phyloP scores from a whole-genome alignment of 2,113 vertebrate species.

The Pardalotus punctatus region DNA sequence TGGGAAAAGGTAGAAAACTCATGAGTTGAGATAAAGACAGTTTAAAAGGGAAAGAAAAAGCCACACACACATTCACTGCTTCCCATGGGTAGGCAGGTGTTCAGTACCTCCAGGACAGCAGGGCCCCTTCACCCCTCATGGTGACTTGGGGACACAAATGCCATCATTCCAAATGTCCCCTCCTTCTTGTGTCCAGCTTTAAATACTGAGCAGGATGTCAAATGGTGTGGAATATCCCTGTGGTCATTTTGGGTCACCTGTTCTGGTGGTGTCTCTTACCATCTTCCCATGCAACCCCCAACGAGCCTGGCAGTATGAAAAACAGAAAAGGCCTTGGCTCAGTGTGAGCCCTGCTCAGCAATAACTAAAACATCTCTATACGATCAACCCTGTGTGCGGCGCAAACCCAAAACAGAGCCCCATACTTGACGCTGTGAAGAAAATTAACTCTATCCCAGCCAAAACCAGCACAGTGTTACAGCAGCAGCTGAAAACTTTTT shows the following conservation, averaged over 20 bases:
- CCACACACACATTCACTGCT: neutral
- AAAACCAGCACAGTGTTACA: neutral
- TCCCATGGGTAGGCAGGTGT: neutral
- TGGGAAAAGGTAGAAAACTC: neutral
- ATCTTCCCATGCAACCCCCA: no score
- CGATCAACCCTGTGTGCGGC: neutral
- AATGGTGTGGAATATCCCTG: neutral
- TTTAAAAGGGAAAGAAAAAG: neutral
- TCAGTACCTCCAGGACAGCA: neutral
- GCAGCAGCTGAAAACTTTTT: neutral
- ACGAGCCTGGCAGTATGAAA: fast-evolving
- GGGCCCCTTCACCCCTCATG: neutral
- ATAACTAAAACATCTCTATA: neutral
- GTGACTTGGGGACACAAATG: neutral
- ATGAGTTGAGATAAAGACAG: neutral
- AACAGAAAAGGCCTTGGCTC: neutral
- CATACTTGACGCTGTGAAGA: neutral
- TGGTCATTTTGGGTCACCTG: neutral
- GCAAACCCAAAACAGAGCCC: neutral
- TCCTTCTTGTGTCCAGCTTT: neutral
- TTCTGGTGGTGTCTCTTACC: neutral
- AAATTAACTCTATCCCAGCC: neutral
- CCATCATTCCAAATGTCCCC: neutral
- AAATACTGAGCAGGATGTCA: neutral
- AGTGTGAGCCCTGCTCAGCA: neutral